Conservation (phyloP, 2,888 invertebrate species). For the Andrena dorsata region DNA sequence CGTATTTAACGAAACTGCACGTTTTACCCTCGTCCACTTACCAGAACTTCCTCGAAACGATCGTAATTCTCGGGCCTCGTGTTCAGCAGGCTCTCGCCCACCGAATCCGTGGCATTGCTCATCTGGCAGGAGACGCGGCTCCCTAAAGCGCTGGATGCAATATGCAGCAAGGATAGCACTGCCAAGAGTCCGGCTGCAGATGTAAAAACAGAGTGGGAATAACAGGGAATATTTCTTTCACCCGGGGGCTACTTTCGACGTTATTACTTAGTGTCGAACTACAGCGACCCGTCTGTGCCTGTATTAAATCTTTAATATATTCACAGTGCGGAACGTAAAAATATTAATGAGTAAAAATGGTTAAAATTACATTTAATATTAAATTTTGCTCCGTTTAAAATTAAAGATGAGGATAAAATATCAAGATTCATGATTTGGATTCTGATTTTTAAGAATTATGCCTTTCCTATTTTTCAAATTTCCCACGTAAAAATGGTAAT, state of each 20-base stretch:
- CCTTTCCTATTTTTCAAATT: too few relatives aligned
- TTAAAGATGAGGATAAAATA: too few relatives aligned
- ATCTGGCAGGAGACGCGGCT: constrained; percentile 69
- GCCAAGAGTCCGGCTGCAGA: constrained; percentile 78
- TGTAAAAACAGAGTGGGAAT: constrained; percentile 27
- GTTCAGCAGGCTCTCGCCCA: constrained; percentile 79
- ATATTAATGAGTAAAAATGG: not conserved
- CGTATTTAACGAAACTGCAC: not conserved
- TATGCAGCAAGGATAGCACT: constrained; percentile 77
- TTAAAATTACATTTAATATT: too few relatives aligned
- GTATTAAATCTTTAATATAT: not conserved
- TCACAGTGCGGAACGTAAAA: not conserved
- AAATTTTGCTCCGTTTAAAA: too few relatives aligned
- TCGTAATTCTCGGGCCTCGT: constrained; percentile 79
- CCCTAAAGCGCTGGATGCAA: constrained; percentile 75
- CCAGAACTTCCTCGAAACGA: constrained; percentile 81
- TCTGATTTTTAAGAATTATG: too few relatives aligned
- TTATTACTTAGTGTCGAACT: constrained; percentile 24
- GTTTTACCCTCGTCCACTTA: constrained; percentile 56
- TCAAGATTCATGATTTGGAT: too few relatives aligned
- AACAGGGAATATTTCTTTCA: constrained; percentile 7
- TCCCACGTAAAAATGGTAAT: too few relatives aligned
- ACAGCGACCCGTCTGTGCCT: not conserved
- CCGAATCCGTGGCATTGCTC: constrained; percentile 72
- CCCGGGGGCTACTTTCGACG: not conserved